These are phyloP conservation scores for Montipora capitata DNA, from an alignment of 92 coral and sea anemone species.

Conservation along the genomic window DNA sequence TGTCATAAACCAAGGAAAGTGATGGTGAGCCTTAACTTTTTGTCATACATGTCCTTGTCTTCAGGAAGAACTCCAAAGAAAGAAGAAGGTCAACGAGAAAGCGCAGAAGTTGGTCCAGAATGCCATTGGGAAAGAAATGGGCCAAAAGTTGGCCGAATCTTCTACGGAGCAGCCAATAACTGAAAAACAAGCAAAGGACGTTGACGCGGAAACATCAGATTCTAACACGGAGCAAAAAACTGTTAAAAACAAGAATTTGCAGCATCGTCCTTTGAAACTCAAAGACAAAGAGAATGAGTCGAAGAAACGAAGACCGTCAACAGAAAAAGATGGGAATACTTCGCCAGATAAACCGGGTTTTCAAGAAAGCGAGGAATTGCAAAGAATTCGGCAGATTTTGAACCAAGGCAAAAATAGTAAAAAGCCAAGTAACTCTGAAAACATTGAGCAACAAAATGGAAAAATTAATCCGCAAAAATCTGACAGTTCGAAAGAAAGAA, in stretches of 20 bases:
- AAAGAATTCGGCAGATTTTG: conserved; percentile 77
- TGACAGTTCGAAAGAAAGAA: conserved; percentile 3
- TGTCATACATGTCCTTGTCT: background rate
- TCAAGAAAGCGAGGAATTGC: conserved; percentile 88
- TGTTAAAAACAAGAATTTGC: conserved; percentile 59
- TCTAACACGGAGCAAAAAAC: conserved; percentile 36
- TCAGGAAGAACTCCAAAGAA: conserved; percentile 52
- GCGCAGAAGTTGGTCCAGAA: conserved; percentile 59
- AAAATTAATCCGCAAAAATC: background rate
- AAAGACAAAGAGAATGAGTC: conserved; percentile 80
- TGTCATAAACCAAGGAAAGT: too few species aligned
- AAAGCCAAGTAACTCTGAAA: conserved; percentile 26
- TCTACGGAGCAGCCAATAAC: background rate
- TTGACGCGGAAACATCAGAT: conserved; percentile 3
- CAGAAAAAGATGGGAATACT: conserved; percentile 50
- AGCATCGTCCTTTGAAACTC: conserved; percentile 83
- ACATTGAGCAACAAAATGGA: conserved; percentile 16
- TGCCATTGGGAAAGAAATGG: conserved; percentile 43
- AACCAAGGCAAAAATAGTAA: conserved; percentile 70
- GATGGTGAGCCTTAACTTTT: background rate
- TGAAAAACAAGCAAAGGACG: background rate
- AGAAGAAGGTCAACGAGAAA: conserved; percentile 43
- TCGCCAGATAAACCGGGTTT: conserved; percentile 64
- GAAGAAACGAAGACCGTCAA: conserved; percentile 34
- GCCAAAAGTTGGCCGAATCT: background rate